Conservation (phyloP, 2,888 invertebrate genomes). For the Pogonocherus hispidulus region DNA sequence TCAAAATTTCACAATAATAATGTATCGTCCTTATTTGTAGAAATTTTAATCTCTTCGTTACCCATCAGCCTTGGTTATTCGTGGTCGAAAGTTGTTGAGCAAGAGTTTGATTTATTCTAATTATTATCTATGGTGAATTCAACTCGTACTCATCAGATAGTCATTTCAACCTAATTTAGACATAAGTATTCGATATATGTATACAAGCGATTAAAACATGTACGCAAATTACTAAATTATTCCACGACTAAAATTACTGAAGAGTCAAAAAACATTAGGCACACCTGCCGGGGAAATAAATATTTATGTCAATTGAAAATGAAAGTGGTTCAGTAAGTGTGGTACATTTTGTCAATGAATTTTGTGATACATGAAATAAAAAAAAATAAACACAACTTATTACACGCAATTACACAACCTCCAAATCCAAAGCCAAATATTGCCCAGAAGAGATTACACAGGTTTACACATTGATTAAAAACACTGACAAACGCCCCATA, state of each 20-base stretch:
- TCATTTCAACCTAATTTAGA: constrained; percentile 2
- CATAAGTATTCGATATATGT: neutral
- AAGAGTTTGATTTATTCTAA: constrained; percentile 26
- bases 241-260: neutral
- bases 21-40: neutral
- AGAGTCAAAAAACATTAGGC: neutral
- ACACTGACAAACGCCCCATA: too few species aligned
- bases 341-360: too few species aligned
- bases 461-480: too few species aligned
- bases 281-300: neutral
- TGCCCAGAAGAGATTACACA: too few species aligned
- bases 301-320: neutral
- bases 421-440: too few species aligned
- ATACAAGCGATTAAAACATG: neutral
- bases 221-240: neutral
- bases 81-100: constrained; percentile 32
- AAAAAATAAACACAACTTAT: too few species aligned
- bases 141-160: neutral
- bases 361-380: too few species aligned
- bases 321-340: too few species aligned
- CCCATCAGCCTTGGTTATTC: neutral
- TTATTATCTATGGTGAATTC: constrained; percentile 3
- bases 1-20: neutral
- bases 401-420: too few species aligned
- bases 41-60: neutral